These are phyloP conservation scores for Drepana falcataria DNA, from an alignment of 2,888 invertebrate genomes.

Conservation along the genomic window DNA sequence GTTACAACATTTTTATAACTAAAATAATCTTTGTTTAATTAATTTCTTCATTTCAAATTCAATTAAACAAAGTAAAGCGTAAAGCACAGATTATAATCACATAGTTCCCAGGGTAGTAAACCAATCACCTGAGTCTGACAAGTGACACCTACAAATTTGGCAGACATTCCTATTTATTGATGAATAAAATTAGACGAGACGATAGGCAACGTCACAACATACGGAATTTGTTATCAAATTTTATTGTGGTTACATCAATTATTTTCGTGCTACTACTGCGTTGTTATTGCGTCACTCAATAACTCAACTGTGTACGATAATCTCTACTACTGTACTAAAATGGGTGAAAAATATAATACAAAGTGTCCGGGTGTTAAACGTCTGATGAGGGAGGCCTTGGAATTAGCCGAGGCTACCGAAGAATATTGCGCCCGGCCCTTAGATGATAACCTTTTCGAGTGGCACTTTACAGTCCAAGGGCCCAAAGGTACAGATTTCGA, in stretches of 20 bases:
- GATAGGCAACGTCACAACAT: neutral
- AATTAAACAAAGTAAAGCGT: too few species aligned
- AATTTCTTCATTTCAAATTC: too few species aligned
- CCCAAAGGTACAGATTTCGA: conserved; percentile 93
- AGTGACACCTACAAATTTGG: neutral
- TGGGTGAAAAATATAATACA: conserved; percentile 70
- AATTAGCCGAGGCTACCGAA: conserved; percentile 91
- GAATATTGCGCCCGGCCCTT: conserved; percentile 93
- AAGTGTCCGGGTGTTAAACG: conserved; percentile 91
- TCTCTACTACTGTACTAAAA: conserved; percentile 23
- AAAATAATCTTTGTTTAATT: too few species aligned
- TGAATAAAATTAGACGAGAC: neutral
- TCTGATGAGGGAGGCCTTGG: conserved; percentile 93
- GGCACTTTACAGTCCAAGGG: conserved; percentile 97
- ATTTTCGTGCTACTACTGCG: too few species aligned
- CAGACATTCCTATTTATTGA: too few species aligned
- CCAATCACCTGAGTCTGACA: too few species aligned
- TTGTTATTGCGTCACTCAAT: too few species aligned
- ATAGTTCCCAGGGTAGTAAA: too few species aligned
- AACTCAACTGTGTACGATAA: conserved; percentile 15
- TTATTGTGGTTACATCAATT: conserved; percentile 45
- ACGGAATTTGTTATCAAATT: conserved; percentile 47
- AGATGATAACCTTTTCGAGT: conserved; percentile 97
- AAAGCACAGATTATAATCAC: too few species aligned
- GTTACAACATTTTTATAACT: too few species aligned